Conservation (phyloP, 2,113 vertebrate genomes). For the Nipponia nippon region DNA sequence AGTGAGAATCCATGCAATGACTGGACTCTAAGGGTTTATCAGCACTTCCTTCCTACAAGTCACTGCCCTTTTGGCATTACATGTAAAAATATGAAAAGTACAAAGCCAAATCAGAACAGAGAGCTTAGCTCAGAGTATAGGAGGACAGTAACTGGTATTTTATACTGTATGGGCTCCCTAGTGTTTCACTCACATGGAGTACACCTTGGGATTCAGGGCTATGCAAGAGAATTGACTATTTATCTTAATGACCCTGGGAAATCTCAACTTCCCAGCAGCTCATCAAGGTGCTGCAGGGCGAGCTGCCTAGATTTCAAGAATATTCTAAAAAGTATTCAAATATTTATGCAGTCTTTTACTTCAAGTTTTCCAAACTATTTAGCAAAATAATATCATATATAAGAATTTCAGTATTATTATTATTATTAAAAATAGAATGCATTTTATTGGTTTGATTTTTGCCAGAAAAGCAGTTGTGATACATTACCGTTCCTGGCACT, state of each 20-base stretch:
- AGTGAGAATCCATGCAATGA: neutral
- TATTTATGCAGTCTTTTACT: neutral
- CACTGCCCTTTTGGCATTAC: neutral
- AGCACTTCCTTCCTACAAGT: neutral
- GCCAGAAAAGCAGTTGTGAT: neutral
- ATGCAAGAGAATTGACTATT: neutral
- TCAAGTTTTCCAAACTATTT: neutral
- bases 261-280: neutral
- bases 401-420: neutral
- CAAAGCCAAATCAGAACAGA: neutral
- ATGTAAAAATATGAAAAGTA: neutral
- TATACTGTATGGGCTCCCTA: neutral
- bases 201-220: neutral
- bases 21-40: neutral
- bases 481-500: neutral
- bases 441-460: neutral
- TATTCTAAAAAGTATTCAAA: neutral
- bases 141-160: neutral
- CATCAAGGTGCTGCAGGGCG: neutral
- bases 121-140: neutral
- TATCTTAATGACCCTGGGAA: neutral
- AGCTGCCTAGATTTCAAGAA: neutral
- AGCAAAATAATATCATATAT: neutral
- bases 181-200: neutral
- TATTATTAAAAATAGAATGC: neutral